Percentiles rank a stretch among this genome's conserved stretches.
phyloP scores from a whole-genome alignment of 2,113 vertebrate species.

The Neolamprologus hecqui region DNA sequence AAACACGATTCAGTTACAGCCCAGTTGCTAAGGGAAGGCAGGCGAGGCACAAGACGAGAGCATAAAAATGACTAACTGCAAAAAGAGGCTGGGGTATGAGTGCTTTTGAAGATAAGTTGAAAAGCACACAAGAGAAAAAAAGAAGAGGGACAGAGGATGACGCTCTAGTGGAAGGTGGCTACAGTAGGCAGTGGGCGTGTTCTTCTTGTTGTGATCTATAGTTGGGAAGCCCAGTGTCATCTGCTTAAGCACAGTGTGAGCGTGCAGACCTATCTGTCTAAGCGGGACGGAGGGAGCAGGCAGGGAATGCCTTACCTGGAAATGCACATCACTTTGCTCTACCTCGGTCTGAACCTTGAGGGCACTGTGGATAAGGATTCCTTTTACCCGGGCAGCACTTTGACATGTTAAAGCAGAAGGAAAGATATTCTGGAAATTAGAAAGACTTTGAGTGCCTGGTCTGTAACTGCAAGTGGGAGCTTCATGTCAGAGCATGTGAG shows the following conservation, averaged over 20 bases:
- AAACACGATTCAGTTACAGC: conserved; percentile 32
- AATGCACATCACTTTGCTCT: background rate
- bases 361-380: conserved; percentile 2
- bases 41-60: background rate
- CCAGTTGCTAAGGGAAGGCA: background rate
- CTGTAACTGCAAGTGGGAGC: conserved; percentile 9
- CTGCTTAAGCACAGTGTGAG: conserved; percentile 55
- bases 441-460: background rate
- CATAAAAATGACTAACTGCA: background rate
- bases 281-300: conserved; percentile 10
- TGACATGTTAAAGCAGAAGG: background rate
- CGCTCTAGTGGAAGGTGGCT: conserved; percentile 38
- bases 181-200: conserved; percentile 68
- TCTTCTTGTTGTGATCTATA: conserved; percentile 68
- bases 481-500: background rate
- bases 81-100: background rate
- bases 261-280: conserved; percentile 31
- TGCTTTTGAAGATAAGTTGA: background rate
- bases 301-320: conserved; percentile 9
- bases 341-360: background rate
- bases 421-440: background rate
- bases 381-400: background rate
- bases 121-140: background rate
- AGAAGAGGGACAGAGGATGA: conserved; percentile 7
- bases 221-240: conserved; percentile 66